Percentiles rank a stretch among this genome's conserved stretches.
Conservation (phyloP, 2,888 invertebrate genomes). For the Scrobipalpa costella region DNA sequence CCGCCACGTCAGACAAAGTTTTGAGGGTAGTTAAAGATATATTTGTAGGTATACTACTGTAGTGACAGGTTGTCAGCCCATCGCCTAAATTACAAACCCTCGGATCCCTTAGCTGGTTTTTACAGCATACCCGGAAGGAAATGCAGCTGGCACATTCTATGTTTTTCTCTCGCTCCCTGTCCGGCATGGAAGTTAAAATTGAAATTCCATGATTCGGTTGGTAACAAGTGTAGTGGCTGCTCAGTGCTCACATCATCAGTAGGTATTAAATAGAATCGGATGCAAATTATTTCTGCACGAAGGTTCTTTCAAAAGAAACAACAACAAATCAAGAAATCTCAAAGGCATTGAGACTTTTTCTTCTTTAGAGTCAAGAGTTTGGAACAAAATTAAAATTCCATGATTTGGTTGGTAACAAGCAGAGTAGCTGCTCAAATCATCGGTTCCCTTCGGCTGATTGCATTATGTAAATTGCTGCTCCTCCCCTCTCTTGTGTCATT, state of each 20-base stretch:
- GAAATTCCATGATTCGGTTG: constrained; percentile 60
- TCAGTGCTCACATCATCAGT: constrained; percentile 70
- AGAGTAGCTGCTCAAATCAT: constrained; percentile 62
- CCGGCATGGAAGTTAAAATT: too few species aligned
- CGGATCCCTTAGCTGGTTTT: too few species aligned
- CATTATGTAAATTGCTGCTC: constrained; percentile 68
- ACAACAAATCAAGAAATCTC: constrained; percentile 37
- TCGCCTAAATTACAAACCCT: too few species aligned
- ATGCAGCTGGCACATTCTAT: too few species aligned
- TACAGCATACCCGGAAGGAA: too few species aligned
- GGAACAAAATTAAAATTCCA: constrained; percentile 68
- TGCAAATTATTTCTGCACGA: too few species aligned
- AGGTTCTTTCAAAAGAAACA: neutral
- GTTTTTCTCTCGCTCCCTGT: too few species aligned
- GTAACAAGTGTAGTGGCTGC: constrained; percentile 51
- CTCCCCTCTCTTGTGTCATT: constrained; percentile 59
- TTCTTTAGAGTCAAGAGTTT: constrained; percentile 46
- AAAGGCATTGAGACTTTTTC: constrained; percentile 40
- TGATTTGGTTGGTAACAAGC: constrained; percentile 54
- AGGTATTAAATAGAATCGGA: too few species aligned
- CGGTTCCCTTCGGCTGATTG: constrained; percentile 66
- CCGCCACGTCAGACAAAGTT: too few species aligned
- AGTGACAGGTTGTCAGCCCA: too few species aligned
- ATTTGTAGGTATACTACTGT: too few species aligned
- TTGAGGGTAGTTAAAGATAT: too few species aligned